Conservation (phyloP, 2,888 invertebrate species). For the Allophyes oxyacanthae region DNA sequence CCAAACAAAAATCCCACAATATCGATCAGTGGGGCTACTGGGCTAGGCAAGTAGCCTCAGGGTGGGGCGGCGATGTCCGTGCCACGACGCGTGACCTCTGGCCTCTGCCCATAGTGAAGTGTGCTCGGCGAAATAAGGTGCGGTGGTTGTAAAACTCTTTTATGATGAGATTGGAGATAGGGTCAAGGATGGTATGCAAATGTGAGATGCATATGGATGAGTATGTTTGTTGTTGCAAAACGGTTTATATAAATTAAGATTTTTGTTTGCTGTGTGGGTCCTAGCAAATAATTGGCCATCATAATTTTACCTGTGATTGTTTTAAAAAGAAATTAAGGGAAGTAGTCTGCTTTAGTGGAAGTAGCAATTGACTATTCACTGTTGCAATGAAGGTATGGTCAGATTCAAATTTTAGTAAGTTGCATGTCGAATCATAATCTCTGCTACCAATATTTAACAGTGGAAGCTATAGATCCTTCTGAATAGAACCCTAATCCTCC, state of each 20-base stretch:
- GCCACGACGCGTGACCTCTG: constrained; percentile 84
- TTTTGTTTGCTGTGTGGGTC: not conserved
- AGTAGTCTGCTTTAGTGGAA: too few species aligned
- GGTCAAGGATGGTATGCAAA: constrained; percentile 25
- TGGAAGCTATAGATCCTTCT: too few species aligned
- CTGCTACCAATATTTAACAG: too few species aligned
- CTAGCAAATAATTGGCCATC: too few species aligned
- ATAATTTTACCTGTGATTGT: too few species aligned
- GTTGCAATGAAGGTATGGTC: too few species aligned
- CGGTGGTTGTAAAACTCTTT: constrained; percentile 17
- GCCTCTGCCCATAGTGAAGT: constrained; percentile 77
- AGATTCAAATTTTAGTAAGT: too few species aligned
- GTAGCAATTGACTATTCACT: too few species aligned
- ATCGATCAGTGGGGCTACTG: constrained; percentile 57
- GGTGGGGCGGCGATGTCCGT: constrained; percentile 86
- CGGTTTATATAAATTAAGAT: too few species aligned
- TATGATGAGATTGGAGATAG: constrained; percentile 15
- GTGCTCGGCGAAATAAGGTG: constrained; percentile 41
- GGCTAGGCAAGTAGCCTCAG: constrained; percentile 69
- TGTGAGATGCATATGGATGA: constrained; percentile 38
- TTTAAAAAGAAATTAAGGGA: too few species aligned
- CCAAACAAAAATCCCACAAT: constrained; percentile 45
- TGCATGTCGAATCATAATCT: too few species aligned
- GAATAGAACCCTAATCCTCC: too few species aligned
- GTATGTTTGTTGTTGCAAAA: not conserved